A percentile compares a stretch with the other conserved stretches of the same genome.
Conservation (phyloP, 2,888 invertebrate species). For the Timandra comae region DNA sequence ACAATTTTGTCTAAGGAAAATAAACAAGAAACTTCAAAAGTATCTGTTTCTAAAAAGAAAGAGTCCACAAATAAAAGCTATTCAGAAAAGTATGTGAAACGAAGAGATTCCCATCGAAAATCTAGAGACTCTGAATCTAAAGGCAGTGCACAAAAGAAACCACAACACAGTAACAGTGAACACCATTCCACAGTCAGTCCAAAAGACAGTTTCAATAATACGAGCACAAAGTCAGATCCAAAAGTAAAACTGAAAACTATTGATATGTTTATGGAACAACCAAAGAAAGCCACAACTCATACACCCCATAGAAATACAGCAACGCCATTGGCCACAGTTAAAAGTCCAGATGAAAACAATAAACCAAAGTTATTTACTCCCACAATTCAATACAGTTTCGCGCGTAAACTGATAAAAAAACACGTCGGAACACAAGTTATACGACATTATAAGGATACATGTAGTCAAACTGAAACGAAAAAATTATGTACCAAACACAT, state of each 20-base stretch:
- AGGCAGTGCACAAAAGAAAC: slow-evolving; percentile 6
- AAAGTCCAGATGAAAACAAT: slow-evolving; percentile 25
- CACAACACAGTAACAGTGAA: slow-evolving; percentile 26
- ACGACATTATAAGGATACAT: slow-evolving; percentile 35
- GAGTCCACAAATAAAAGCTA: slow-evolving; percentile 39
- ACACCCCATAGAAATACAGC: slow-evolving; percentile 56
- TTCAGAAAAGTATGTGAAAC: slow-evolving; percentile 61
- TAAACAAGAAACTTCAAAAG: slow-evolving; percentile 19
- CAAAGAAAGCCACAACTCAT: slow-evolving; percentile 43
- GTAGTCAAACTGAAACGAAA: slow-evolving; percentile 43
- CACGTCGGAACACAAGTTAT: slow-evolving; percentile 40
- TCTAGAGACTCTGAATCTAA: slow-evolving; percentile 28
- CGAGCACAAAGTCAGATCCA: slow-evolving; percentile 40
- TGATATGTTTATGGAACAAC: slow-evolving; percentile 57
- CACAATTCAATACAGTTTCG: slow-evolving; percentile 14
- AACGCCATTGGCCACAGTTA: slow-evolving; percentile 22
- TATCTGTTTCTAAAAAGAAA: slow-evolving; percentile 9
- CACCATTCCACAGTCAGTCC: slow-evolving; percentile 49
- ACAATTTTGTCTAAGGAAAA: slow-evolving; percentile 34
- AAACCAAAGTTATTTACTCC: slow-evolving; percentile 28
- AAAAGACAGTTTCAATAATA: slow-evolving; percentile 36
- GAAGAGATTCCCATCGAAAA: slow-evolving; percentile 48
- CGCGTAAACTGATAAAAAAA: slow-evolving; percentile 30
- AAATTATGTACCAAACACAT: slow-evolving; percentile 28
- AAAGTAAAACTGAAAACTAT: slow-evolving; percentile 55